phyloP scores from a whole-genome alignment of 2,797 vertebrate species.

The Austrolebias charrua region DNA sequence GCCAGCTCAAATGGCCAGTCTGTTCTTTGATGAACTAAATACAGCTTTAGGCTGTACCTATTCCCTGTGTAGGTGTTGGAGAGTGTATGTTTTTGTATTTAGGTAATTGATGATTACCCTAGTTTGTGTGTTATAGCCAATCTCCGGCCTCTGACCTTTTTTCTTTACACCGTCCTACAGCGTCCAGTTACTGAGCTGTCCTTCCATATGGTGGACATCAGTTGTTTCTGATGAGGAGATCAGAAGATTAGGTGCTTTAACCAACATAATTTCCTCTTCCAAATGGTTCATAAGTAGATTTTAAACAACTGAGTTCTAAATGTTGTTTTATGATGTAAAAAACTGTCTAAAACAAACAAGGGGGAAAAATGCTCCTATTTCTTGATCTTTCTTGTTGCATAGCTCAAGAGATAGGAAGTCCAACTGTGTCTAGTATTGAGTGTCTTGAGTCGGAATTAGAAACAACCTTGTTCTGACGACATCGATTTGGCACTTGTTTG shows the following conservation, averaged over 20 bases:
- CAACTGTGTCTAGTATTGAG: constrained; percentile 10
- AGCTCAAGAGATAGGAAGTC: constrained; percentile 7
- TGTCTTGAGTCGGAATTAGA: constrained; percentile 37
- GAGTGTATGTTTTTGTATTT: constrained; percentile 23
- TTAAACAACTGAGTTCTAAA: no score
- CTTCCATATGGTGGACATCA: constrained; percentile 18
- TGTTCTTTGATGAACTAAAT: constrained; percentile 16
- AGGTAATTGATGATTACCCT: constrained; percentile 51
- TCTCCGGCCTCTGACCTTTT: constrained; percentile 37
- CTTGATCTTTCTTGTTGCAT: constrained; percentile 2
- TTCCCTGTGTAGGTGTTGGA: constrained; percentile 9
- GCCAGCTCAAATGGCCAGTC: constrained; percentile 5
- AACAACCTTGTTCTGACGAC: constrained; percentile 16
- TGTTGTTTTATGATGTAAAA: neutral
- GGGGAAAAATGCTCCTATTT: neutral
- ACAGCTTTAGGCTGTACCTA: constrained; percentile 2
- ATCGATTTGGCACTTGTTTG: constrained; percentile 17
- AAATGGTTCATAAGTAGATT: neutral
- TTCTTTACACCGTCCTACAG: constrained; percentile 6
- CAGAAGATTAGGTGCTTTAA: constrained; percentile 17
- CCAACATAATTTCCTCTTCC: constrained; percentile 7
- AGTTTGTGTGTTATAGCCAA: constrained; percentile 26
- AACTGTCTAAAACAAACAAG: neutral
- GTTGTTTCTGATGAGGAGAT: constrained; percentile 10
- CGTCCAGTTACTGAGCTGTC: constrained; percentile 4